Evolutionary conservation across 2,113 vertebrate genomes (phyloP).

Genomic region (Aviceda subcristata): DNA sequence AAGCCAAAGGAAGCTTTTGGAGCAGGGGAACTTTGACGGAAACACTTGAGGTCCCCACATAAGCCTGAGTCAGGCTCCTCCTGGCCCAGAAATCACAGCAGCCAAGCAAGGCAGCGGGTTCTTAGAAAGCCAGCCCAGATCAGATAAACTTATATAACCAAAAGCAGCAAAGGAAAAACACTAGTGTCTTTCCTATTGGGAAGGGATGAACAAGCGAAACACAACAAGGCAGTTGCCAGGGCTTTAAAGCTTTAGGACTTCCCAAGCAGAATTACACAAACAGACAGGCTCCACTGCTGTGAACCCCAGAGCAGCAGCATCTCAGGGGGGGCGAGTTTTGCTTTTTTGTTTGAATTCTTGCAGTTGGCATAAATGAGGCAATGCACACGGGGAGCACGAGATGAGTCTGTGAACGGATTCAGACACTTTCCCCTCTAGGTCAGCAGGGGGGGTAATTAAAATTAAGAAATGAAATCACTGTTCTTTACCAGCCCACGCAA

Average conservation of each 20-base stretch:
- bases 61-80: not conserved
- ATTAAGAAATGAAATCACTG: not conserved
- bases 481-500: not conserved
- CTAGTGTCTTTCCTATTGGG: not conserved
- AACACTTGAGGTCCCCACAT: not conserved
- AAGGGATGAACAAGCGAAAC: not conserved
- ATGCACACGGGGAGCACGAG: not conserved
- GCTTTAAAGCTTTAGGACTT: not conserved
- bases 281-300: not conserved
- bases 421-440: not conserved
- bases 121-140: not conserved
- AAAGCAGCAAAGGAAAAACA: not conserved
- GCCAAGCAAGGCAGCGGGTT: not conserved
- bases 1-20: not conserved
- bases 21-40: not conserved
- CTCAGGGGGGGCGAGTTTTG: not conserved
- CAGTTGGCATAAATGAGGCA: not conserved
- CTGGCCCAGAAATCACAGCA: not conserved
- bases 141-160: not conserved
- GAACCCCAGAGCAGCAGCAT: not conserved
- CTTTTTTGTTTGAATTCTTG: not conserved
- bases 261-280: not conserved
- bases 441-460: not conserved
- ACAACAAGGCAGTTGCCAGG: not conserved
- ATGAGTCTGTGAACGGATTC: not conserved